A percentile compares a stretch with the other conserved stretches of the same genome.
Conservation (phyloP, 2,797 vertebrate species). For the Xyrichtys novacula region DNA sequence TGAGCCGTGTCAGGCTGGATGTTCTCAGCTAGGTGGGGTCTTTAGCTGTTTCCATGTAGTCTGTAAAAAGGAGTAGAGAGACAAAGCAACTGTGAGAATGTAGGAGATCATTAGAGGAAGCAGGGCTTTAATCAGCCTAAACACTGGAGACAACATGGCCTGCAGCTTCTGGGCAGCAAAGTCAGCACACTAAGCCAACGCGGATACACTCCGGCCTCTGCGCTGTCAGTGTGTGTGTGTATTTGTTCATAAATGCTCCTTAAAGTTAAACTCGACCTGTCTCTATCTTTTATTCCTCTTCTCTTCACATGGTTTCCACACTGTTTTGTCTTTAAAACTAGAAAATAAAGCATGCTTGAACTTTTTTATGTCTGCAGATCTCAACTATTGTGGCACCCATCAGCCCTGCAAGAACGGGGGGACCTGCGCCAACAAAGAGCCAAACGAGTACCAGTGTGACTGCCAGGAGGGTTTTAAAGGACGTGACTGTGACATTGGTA, state of each 20-base stretch:
- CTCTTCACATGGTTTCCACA: not conserved
- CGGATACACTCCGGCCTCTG: constrained; percentile 30
- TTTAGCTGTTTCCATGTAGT: constrained; percentile 56
- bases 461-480: constrained; percentile 87
- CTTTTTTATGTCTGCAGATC: constrained; percentile 70
- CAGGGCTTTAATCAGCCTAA: constrained; percentile 66
- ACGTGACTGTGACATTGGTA: constrained; percentile 86
- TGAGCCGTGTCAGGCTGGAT: constrained; percentile 63
- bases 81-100: constrained; percentile 64
- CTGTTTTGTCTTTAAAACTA: not conserved
- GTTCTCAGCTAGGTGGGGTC: constrained; percentile 73
- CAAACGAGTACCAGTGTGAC: constrained; percentile 87
- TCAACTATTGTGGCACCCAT: constrained; percentile 89
- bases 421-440: constrained; percentile 88
- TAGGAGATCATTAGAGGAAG: constrained; percentile 61
- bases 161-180: constrained; percentile 55
- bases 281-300: not conserved
- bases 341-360: not conserved
- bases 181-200: constrained; percentile 38
- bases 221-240: constrained; percentile 17
- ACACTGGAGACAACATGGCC: constrained; percentile 59
- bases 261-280: constrained; percentile 8
- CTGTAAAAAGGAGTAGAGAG: constrained; percentile 50
- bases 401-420: constrained; percentile 85
- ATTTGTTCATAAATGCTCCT: not conserved